These are phyloP conservation scores for Mormyrus proboscirostris DNA, from an alignment of 2,797 vertebrate species.

Conservation along the genomic window DNA sequence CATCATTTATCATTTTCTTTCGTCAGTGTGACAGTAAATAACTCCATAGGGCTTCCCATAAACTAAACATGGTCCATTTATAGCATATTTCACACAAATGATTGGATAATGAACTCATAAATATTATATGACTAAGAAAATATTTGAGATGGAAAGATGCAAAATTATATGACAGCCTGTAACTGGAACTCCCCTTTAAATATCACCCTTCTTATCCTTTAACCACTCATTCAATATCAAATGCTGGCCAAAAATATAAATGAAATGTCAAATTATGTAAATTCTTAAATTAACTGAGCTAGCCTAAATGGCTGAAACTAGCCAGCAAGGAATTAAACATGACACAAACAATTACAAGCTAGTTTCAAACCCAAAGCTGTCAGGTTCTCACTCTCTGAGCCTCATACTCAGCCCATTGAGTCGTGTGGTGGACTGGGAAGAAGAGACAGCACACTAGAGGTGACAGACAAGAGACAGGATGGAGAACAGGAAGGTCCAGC, in stretches of 20 bases:
- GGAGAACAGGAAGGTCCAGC: background rate
- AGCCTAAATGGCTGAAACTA: background rate
- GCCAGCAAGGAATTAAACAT: background rate
- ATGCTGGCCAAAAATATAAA: background rate
- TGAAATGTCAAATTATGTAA: background rate
- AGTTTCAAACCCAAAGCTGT: background rate
- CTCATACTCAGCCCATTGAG: background rate
- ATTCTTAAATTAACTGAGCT: background rate
- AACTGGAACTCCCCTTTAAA: background rate
- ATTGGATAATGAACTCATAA: background rate
- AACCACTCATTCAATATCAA: background rate
- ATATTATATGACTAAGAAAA: background rate
- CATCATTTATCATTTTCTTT: too few relatives aligned
- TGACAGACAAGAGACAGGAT: background rate
- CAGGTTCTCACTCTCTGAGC: background rate
- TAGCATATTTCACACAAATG: too few relatives aligned
- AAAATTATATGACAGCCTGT: background rate
- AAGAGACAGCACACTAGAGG: background rate
- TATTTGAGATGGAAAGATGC: background rate
- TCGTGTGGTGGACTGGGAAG: background rate
- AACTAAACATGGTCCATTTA: too few relatives aligned
- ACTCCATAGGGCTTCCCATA: too few relatives aligned
- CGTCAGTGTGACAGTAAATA: too few relatives aligned
- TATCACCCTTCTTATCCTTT: background rate
- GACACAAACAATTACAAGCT: background rate